Percentiles rank a stretch among this genome's conserved stretches.
Conservation (phyloP, 2,797 vertebrate species). For the Ctenopoma kingsleyae region DNA sequence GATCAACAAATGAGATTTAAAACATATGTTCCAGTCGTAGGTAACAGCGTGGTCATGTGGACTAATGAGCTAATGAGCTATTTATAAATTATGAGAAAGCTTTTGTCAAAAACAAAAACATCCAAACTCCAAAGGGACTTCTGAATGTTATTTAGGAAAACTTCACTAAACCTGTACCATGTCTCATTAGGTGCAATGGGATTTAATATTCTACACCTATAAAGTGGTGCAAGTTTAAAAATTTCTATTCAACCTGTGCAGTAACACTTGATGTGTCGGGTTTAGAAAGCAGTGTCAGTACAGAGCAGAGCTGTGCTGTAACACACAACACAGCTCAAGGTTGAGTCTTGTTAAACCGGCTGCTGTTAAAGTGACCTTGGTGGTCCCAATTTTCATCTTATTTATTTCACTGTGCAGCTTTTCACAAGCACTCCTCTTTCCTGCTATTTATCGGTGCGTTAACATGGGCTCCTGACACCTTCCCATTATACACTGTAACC, state of each 20-base stretch:
- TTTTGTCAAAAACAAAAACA: too few species aligned
- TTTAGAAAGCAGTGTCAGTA: neutral
- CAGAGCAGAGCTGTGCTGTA: neutral
- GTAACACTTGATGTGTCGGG: neutral
- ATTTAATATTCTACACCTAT: neutral
- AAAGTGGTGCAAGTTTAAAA: neutral
- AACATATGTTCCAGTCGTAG: too few species aligned
- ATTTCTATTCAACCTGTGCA: neutral
- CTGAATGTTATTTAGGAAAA: constrained; percentile 1
- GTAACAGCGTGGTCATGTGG: too few species aligned
- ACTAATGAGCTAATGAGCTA: too few species aligned
- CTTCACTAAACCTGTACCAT: neutral
- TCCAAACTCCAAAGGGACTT: neutral
- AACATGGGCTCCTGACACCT: constrained; percentile 15
- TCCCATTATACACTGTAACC: constrained; percentile 11
- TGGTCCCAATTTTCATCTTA: constrained; percentile 10
- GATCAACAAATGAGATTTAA: too few species aligned
- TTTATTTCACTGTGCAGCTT: constrained; percentile 6
- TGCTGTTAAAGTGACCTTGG: constrained; percentile 33
- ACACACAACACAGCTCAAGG: constrained; percentile 13
- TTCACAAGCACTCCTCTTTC: constrained; percentile 8
- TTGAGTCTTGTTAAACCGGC: constrained; percentile 8
- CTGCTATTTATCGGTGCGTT: constrained; percentile 24
- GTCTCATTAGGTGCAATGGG: neutral
- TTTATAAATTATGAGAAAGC: too few species aligned